A percentile compares a stretch with the other conserved stretches of the same genome.
Conservation (phyloP, 2,888 invertebrate genomes). For the Lydus trimaculatus region DNA sequence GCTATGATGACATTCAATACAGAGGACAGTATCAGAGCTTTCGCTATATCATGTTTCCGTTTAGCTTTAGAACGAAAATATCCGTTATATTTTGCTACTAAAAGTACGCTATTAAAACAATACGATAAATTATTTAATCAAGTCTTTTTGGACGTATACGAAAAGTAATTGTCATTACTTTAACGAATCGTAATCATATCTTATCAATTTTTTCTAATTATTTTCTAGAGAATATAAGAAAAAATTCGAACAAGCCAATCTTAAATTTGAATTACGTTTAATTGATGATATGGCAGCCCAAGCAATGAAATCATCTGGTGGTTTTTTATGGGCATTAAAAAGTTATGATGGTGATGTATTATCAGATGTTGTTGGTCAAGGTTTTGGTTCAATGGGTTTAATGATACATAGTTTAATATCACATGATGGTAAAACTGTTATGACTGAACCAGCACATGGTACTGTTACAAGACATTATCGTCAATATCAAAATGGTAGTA, state of each 20-base stretch:
- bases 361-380: conserved; percentile 81
- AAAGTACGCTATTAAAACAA: conserved; percentile 84
- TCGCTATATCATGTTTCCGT: conserved; percentile 86
- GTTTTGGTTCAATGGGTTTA: conserved; percentile 80
- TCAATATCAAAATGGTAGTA: conserved; percentile 81
- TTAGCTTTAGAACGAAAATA: conserved; percentile 81
- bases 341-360: conserved; percentile 91
- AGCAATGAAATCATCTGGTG: conserved; percentile 78
- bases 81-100: conserved; percentile 85
- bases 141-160: conserved; percentile 83
- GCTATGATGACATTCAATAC: conserved; percentile 86
- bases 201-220: neutral
- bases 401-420: conserved; percentile 89
- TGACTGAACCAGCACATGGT: conserved; percentile 89
- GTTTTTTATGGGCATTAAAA: conserved; percentile 90
- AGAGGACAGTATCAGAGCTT: conserved; percentile 80
- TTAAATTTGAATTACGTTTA: conserved; percentile 87
- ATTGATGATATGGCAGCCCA: conserved; percentile 92
- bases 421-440: conserved; percentile 83
- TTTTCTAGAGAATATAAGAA: conserved; percentile 69
- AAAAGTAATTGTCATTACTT: conserved; percentile 63
- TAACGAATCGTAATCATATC: neutral
- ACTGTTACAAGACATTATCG: conserved; percentile 86
- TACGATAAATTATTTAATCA: conserved; percentile 90
- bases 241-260: conserved; percentile 73